These are phyloP conservation scores for Atractosteus spatula DNA, from an alignment of 2,113 vertebrate genomes.

Conservation along the genomic window DNA sequence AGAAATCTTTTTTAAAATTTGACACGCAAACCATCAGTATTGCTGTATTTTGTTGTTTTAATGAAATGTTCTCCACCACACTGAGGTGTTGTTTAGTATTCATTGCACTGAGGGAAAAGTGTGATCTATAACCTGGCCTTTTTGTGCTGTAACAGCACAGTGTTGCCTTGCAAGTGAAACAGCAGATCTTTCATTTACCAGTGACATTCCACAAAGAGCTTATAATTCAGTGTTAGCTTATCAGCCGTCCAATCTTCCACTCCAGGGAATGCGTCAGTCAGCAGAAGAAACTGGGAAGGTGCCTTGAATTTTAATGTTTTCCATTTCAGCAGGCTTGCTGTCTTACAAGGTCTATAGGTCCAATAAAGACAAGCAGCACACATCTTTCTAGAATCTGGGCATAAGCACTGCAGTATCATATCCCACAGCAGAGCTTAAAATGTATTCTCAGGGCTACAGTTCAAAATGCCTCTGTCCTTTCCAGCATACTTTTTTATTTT, in stretches of 20 bases:
- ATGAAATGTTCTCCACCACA: conserved; percentile 1
- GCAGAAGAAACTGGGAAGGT: conserved; percentile 66
- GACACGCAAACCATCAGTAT: neutral
- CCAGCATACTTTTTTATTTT: neutral
- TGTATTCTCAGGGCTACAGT: neutral
- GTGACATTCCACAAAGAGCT: conserved; percentile 71
- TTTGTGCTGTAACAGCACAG: conserved; percentile 47
- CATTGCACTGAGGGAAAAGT: conserved; percentile 49
- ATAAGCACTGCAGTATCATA: neutral
- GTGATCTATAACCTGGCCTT: conserved; percentile 50
- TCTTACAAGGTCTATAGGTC: conserved; percentile 75
- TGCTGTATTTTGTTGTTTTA: conserved; percentile 1
- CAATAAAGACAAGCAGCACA: conserved; percentile 74
- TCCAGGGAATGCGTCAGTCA: conserved; percentile 72
- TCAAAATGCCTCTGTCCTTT: neutral
- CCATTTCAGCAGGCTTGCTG: conserved; percentile 70
- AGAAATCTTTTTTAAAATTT: neutral
- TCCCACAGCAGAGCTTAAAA: conserved; percentile 1
- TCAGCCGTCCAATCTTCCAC: conserved; percentile 70
- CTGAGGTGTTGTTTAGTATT: conserved; percentile 42
- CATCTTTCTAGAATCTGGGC: conserved; percentile 63
- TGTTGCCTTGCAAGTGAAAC: conserved; percentile 66
- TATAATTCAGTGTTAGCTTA: conserved; percentile 79
- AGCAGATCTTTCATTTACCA: conserved; percentile 64
- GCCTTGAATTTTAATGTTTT: conserved; percentile 69